Conservation (phyloP, 2,888 invertebrate species). For the Pachliopta kotzebuea region DNA sequence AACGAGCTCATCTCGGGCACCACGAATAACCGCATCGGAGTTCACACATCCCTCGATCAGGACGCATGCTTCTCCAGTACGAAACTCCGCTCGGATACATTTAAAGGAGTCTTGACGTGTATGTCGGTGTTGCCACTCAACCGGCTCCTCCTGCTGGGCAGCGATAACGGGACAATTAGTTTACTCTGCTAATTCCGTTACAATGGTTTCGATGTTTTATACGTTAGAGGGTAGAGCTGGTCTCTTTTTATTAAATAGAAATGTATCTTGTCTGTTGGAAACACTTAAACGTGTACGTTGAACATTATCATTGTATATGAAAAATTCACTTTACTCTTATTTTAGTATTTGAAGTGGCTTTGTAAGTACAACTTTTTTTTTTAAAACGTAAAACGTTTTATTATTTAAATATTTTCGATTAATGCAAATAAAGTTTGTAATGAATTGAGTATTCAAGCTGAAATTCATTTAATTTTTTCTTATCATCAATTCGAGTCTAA, state of each 20-base stretch:
- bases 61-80: conserved; percentile 91
- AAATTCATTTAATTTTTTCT: not conserved
- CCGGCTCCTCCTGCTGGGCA: conserved; percentile 92
- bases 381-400: not conserved
- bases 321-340: not conserved
- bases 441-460: not conserved
- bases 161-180: conserved; percentile 93
- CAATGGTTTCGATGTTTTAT: not conserved
- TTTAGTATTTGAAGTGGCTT: not conserved
- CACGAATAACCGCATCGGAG: conserved; percentile 95
- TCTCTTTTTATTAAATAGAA: not conserved
- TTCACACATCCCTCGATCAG: conserved; percentile 86
- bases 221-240: not conserved
- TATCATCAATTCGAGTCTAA: not conserved
- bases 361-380: not conserved
- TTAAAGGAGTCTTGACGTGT: conserved; percentile 94
- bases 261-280: not conserved
- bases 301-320: not conserved
- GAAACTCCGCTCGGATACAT: conserved; percentile 92
- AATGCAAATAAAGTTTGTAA: not conserved
- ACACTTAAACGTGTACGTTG: not conserved
- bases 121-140: conserved; percentile 95
- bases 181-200: conserved; percentile 85
- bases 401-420: not conserved
- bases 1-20: conserved; percentile 94